Evolutionary conservation across 1,140 invertebrate genomes (phyloP).

Genomic region (roundworm (Caenorhabditis elegans)): DNA sequence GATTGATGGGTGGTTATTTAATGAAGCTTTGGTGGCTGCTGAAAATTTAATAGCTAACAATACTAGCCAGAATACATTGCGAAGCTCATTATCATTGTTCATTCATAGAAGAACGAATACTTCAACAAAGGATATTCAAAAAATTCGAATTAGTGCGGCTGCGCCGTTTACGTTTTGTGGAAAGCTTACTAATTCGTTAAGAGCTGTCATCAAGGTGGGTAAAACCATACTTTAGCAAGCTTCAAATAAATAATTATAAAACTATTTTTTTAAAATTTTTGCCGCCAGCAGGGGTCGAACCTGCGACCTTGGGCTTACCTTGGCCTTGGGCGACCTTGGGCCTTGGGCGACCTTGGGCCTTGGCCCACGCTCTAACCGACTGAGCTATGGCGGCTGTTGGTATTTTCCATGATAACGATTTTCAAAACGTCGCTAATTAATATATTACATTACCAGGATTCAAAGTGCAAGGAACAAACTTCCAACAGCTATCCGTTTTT

Average conservation of each 20-base stretch:
- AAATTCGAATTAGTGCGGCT: conserved; percentile 43
- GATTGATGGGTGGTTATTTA: conserved; percentile 29
- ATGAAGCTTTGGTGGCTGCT: background rate
- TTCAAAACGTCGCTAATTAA: too few species aligned
- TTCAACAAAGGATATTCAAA: conserved; percentile 36
- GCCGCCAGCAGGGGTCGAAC: conserved; percentile 66
- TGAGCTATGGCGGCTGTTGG: conserved; percentile 67
- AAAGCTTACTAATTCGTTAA: conserved; percentile 59
- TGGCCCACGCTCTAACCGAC: conserved; percentile 67
- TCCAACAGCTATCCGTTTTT: conserved; percentile 57
- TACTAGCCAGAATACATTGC: conserved; percentile 12
- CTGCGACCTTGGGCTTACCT: conserved; percentile 67
- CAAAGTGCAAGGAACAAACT: conserved; percentile 52
- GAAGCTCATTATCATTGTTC: conserved; percentile 47
- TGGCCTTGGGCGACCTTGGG: too few species aligned
- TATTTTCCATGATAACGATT: too few species aligned
- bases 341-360: too few species aligned
- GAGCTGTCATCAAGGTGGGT: conserved; percentile 43
- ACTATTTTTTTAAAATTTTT: too few species aligned
- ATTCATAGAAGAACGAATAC: conserved; percentile 28
- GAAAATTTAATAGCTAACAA: background rate
- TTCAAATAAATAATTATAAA: too few species aligned
- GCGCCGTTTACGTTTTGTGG: conserved; percentile 63
- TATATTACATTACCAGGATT: conserved; percentile 32
- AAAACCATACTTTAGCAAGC: too few species aligned